These are phyloP conservation scores for Oncorhynchus clarkii DNA, from an alignment of 2,113 vertebrate genomes.

Conservation along the genomic window DNA sequence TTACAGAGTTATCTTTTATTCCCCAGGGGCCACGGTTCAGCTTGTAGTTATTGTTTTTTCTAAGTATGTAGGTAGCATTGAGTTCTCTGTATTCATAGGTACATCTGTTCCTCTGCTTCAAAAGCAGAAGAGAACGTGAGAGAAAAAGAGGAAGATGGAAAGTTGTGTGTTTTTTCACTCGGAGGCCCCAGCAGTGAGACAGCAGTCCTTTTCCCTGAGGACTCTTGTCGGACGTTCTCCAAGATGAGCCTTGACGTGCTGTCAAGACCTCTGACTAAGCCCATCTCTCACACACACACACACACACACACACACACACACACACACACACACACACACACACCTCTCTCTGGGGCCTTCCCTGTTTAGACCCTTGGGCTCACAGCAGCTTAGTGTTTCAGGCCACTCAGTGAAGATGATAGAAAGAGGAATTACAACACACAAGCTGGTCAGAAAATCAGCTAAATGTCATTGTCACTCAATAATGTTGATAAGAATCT, in stretches of 20 bases:
- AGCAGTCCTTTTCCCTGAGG: slow-evolving; percentile 20
- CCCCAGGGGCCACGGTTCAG: too few relatives aligned
- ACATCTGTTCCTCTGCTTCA: too few relatives aligned
- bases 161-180: background rate
- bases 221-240: slow-evolving; percentile 12
- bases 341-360: background rate
- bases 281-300: background rate
- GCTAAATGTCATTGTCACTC: too few relatives aligned
- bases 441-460: too few relatives aligned
- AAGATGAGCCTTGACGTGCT: slow-evolving; percentile 30
- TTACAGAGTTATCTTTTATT: too few relatives aligned
- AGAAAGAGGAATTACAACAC: background rate
- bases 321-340: background rate
- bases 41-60: too few relatives aligned
- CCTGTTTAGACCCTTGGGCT: background rate
- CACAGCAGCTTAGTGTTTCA: slow-evolving; percentile 22
- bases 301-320: background rate
- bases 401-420: background rate
- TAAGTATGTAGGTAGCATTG: too few relatives aligned
- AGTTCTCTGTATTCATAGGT: too few relatives aligned
- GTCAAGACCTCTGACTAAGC: slow-evolving; percentile 30
- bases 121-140: too few relatives aligned
- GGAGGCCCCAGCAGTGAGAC: background rate
- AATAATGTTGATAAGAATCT: too few relatives aligned
- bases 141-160: too few relatives aligned